Conservation (phyloP, 1,140 invertebrate genomes). For the Vanessa tameamea region DNA sequence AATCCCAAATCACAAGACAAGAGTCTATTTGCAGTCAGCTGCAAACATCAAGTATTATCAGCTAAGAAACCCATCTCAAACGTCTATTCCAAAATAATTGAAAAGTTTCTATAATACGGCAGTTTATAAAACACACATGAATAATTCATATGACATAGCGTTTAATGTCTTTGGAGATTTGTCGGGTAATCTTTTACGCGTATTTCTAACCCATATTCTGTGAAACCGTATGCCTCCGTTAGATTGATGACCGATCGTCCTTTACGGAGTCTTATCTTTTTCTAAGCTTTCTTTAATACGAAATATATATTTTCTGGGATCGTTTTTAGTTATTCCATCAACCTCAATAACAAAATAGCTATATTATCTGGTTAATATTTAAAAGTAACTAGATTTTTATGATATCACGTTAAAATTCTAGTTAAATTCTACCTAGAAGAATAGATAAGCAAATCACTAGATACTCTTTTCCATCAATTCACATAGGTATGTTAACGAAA, state of each 20-base stretch:
- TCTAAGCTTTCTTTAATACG: conserved; percentile 20
- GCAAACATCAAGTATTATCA: neutral
- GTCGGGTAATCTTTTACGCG: conserved; percentile 41
- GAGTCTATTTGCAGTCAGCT: neutral
- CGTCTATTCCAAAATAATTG: conserved; percentile 11
- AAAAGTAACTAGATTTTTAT: neutral
- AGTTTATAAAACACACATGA: conserved; percentile 25
- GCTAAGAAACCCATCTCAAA: neutral
- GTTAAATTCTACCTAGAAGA: no score
- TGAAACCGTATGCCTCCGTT: conserved; percentile 21
- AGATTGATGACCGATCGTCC: conserved; percentile 29
- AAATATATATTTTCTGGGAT: neutral
- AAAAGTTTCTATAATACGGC: conserved; percentile 9
- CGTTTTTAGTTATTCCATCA: neutral
- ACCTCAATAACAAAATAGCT: neutral
- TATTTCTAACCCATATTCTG: conserved; percentile 32
- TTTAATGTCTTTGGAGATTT: conserved; percentile 40
- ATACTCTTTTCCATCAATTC: no score
- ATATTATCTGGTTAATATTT: neutral
- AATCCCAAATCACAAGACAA: no score
- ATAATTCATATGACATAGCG: conserved; percentile 31
- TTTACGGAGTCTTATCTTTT: conserved; percentile 12
- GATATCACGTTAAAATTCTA: no score
- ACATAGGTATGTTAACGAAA: no score
- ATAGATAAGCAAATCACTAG: no score